phyloP scores from a whole-genome alignment of 2,113 vertebrate species.

The Eulacestoma nigropectus region DNA sequence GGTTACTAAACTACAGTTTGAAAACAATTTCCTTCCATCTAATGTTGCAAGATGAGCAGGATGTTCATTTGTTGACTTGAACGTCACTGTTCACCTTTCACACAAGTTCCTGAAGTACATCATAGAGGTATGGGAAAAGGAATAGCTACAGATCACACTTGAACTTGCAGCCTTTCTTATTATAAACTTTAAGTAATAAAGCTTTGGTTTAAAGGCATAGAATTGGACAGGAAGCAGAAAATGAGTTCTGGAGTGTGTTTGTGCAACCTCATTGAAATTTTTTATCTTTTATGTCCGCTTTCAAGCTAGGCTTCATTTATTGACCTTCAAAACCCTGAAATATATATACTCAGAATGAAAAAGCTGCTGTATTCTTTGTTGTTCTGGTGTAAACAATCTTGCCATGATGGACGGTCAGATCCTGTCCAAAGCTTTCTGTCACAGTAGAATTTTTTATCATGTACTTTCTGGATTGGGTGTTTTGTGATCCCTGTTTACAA shows the following conservation, averaged over 20 bases:
- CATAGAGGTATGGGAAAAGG: not conserved
- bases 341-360: rapidly evolving
- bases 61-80: not conserved
- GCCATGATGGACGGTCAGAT: not conserved
- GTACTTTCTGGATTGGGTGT: not conserved
- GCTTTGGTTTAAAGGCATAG: not conserved
- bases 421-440: not conserved
- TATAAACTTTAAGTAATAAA: not conserved
- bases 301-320: not conserved
- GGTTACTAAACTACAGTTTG: not conserved
- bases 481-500: not conserved
- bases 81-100: not conserved
- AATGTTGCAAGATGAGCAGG: conserved; percentile 18
- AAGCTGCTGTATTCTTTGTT: not conserved
- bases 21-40: conserved; percentile 3
- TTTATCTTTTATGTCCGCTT: not conserved
- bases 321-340: rapidly evolving
- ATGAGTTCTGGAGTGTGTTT: not conserved
- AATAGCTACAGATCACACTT: not conserved
- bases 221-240: not conserved
- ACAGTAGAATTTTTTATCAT: not conserved
- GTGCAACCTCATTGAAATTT: not conserved
- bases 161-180: not conserved
- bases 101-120: not conserved
- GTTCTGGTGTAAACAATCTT: not conserved